These are phyloP conservation scores for Charaxes varanes DNA, from an alignment of 1,140 invertebrate species.

Conservation along the genomic window DNA sequence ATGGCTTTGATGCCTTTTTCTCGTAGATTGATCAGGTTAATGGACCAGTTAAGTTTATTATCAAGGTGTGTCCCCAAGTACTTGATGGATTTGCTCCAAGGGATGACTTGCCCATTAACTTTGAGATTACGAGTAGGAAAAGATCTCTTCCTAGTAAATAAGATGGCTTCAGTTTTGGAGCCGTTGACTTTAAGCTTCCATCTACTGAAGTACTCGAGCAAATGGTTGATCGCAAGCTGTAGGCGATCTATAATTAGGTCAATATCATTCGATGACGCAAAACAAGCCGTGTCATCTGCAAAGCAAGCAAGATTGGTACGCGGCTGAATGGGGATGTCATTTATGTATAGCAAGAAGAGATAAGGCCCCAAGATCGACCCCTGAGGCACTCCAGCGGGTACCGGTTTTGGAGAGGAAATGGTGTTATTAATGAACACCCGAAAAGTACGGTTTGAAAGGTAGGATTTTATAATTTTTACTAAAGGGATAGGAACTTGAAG, in stretches of 20 bases:
- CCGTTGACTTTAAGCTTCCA: constrained; percentile 10
- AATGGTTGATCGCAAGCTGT: constrained; percentile 1
- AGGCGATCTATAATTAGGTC: constrained; percentile 5
- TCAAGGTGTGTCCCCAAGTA: not conserved
- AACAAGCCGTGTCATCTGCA: constrained; percentile 4
- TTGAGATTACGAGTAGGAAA: constrained; percentile 1
- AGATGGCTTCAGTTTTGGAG: constrained; percentile 6
- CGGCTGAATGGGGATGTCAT: constrained; percentile 2
- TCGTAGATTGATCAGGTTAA: not conserved
- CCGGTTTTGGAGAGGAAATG: constrained; percentile 1
- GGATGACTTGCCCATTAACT: not conserved
- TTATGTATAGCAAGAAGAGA: not conserved
- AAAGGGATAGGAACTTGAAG: constrained; percentile 3
- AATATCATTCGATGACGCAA: constrained; percentile 2
- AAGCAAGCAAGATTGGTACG: constrained; percentile 3
- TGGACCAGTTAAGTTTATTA: not conserved
- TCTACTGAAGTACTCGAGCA: not conserved
- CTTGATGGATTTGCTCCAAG: constrained; percentile 1
- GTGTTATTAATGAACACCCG: constrained; percentile 8
- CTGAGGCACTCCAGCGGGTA: constrained; percentile 36
- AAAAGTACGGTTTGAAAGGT: constrained; percentile 9
- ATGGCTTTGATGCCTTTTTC: not conserved
- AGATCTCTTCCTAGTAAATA: constrained; percentile 4
- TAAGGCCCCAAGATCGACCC: constrained; percentile 14
- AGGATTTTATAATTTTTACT: constrained; percentile 11